These are phyloP conservation scores for Charadrius vociferus DNA, from an alignment of 2,113 vertebrate species.

Conservation along the genomic window DNA sequence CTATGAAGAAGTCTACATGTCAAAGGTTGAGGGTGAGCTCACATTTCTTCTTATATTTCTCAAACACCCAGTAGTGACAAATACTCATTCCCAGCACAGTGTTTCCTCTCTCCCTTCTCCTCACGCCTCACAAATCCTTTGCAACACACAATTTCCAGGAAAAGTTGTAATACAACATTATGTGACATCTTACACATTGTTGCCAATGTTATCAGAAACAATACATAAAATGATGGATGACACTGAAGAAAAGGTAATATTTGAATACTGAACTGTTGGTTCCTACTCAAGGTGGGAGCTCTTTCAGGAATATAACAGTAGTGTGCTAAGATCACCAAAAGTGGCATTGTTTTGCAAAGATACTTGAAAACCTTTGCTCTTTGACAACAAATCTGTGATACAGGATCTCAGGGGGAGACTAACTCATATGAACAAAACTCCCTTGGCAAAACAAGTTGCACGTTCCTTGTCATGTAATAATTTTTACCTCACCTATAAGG, in stretches of 20 bases:
- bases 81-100: background rate
- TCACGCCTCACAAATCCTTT: background rate
- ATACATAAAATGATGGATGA: background rate
- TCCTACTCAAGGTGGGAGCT: background rate
- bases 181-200: background rate
- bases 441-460: background rate
- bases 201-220: background rate
- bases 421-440: background rate
- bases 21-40: background rate
- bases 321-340: background rate
- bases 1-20: background rate
- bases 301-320: background rate
- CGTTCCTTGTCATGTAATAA: background rate
- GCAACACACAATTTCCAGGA: background rate
- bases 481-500: background rate
- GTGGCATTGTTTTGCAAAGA: background rate
- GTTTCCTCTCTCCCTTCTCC: background rate
- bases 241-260: background rate
- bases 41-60: background rate
- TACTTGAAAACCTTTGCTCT: background rate
- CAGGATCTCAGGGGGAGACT: background rate
- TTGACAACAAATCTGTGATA: background rate
- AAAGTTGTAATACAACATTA: background rate
- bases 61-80: background rate
- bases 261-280: background rate